Evolutionary conservation across 2,888 invertebrate genomes (phyloP).

Genomic region (Tetragnatha montana): DNA sequence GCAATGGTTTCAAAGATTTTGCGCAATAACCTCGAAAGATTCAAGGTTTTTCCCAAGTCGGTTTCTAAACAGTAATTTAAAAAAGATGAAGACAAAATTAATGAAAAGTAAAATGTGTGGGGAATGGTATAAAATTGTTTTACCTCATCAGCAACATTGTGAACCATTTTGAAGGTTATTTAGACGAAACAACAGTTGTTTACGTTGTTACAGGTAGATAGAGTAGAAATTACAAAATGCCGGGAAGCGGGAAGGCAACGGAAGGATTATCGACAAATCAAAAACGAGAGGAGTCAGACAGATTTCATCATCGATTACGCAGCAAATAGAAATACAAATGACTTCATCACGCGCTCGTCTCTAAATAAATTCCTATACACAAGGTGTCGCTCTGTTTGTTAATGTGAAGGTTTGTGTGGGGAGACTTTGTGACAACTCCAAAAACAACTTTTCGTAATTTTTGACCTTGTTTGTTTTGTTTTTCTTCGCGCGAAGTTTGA

Average conservation of each 20-base stretch:
- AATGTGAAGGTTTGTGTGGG: too few species aligned
- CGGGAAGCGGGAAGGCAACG: too few species aligned
- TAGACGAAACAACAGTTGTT: neutral
- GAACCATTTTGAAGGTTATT: neutral
- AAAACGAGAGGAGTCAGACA: too few species aligned
- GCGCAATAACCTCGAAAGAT: neutral
- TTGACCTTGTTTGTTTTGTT: too few species aligned
- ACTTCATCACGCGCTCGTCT: too few species aligned
- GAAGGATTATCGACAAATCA: too few species aligned
- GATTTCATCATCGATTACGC: neutral
- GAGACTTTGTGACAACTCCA: too few species aligned
- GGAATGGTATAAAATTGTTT: neutral
- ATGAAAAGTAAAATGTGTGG: neutral
- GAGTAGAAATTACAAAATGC: neutral
- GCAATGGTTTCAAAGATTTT: neutral
- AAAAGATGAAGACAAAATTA: neutral
- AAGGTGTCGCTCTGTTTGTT: too few species aligned
- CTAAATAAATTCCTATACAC: too few species aligned
- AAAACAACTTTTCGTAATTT: too few species aligned
- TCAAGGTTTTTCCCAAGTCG: neutral
- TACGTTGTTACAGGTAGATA: neutral
- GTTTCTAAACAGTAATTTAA: neutral
- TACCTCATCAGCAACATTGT: slow-evolving; percentile 9
- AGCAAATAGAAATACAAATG: neutral
- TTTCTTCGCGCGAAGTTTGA: too few species aligned